A percentile compares a stretch with the other conserved stretches of the same genome.
phyloP scores from a whole-genome alignment of 1,140 invertebrate genomes.

The Proales similis region DNA sequence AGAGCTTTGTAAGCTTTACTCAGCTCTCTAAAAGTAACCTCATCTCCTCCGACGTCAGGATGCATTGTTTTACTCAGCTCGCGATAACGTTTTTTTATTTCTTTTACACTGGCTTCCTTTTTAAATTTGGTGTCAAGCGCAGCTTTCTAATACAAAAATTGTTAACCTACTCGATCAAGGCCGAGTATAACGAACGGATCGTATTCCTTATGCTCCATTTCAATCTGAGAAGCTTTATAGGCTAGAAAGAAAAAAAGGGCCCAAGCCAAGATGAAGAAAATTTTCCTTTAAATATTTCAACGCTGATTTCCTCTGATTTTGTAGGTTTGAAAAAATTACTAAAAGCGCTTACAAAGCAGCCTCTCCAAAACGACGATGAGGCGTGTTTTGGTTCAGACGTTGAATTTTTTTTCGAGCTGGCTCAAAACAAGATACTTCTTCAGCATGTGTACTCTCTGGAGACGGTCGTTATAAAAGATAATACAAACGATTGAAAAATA shows the following conservation, averaged over 20 bases:
- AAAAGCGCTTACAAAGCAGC: slow-evolving; percentile 3
- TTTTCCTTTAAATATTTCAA: slow-evolving; percentile 57
- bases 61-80: slow-evolving; percentile 85
- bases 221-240: slow-evolving; percentile 93
- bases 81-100: slow-evolving; percentile 91
- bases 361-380: too few relatives aligned
- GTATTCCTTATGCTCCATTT: slow-evolving; percentile 72
- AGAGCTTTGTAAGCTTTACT: slow-evolving; percentile 79
- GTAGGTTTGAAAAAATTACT: slow-evolving; percentile 19
- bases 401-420: slow-evolving; percentile 6
- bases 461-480: slow-evolving; percentile 1
- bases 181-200: slow-evolving; percentile 94
- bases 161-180: slow-evolving; percentile 65
- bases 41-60: slow-evolving; percentile 93
- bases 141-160: slow-evolving; percentile 30
- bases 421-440: slow-evolving; percentile 10
- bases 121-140: not conserved
- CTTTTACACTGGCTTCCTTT: slow-evolving; percentile 69
- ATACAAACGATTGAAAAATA: slow-evolving; percentile 17
- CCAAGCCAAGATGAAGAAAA: slow-evolving; percentile 75
- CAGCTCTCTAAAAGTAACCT: slow-evolving; percentile 92
- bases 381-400: not conserved
- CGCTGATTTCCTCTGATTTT: slow-evolving; percentile 21
- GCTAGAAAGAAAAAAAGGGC: slow-evolving; percentile 72
- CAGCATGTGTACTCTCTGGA: slow-evolving; percentile 3